phyloP scores from a whole-genome alignment of 2,888 invertebrate species.

The Andrena bucephala region DNA sequence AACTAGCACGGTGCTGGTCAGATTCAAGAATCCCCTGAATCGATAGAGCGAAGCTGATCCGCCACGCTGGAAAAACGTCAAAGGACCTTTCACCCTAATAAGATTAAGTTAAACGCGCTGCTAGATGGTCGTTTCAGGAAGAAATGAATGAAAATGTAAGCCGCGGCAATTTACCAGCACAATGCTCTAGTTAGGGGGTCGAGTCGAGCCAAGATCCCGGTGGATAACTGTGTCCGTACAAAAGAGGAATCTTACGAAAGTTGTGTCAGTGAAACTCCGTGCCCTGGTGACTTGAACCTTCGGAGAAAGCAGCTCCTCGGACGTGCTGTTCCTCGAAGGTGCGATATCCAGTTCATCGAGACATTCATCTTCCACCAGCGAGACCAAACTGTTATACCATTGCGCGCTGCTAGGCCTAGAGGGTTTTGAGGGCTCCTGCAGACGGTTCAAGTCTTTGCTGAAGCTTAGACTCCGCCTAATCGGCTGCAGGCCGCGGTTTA shows the following conservation, averaged over 20 bases:
- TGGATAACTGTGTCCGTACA: background rate
- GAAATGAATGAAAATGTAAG: constrained; percentile 3
- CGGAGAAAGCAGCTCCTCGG: constrained; percentile 47
- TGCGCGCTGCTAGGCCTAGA: constrained; percentile 75
- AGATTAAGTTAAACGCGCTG: background rate
- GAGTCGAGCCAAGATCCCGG: background rate
- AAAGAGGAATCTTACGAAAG: constrained; percentile 71
- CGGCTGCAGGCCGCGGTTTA: constrained; percentile 80
- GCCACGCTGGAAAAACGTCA: background rate
- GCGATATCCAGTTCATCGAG: constrained; percentile 53
- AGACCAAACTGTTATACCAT: constrained; percentile 82
- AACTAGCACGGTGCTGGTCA: background rate
- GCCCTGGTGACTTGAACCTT: constrained; percentile 71
- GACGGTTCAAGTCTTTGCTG: constrained; percentile 79
- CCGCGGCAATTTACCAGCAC: background rate
- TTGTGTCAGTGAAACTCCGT: constrained; percentile 76
- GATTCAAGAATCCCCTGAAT: constrained; percentile 17
- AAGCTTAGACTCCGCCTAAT: constrained; percentile 82
- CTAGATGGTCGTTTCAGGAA: background rate
- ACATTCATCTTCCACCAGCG: constrained; percentile 78
- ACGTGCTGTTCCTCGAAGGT: constrained; percentile 37
- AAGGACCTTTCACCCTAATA: background rate
- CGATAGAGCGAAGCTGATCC: constrained; percentile 1
- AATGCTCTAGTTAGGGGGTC: background rate
- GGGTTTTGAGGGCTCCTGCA: constrained; percentile 62